A percentile compares a stretch with the other conserved stretches of the same genome.
Conservation (phyloP, 1,140 invertebrate species). For the Paracyclopina nana region DNA sequence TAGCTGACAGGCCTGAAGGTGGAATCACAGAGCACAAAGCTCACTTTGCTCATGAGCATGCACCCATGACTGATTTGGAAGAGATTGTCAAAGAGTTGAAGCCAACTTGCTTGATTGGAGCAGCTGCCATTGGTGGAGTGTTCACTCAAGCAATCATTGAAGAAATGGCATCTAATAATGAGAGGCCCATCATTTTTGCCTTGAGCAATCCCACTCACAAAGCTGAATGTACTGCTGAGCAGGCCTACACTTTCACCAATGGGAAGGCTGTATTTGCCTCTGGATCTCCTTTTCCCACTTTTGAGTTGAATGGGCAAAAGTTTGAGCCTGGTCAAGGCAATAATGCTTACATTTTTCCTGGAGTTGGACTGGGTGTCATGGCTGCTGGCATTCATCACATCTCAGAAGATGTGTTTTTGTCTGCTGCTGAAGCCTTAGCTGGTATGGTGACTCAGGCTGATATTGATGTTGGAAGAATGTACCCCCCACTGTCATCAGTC, state of each 20-base stretch:
- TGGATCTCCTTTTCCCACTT: conserved; percentile 29
- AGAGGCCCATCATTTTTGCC: conserved; percentile 82
- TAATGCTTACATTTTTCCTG: conserved; percentile 34
- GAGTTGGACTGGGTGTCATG: conserved; percentile 31
- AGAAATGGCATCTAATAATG: conserved; percentile 64
- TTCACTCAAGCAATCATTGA: conserved; percentile 66
- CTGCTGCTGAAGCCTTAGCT: conserved; percentile 26
- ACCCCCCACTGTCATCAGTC: background rate
- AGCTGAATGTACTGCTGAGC: conserved; percentile 85
- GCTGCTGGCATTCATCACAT: conserved; percentile 23
- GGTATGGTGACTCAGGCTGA: background rate
- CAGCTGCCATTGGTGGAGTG: conserved; percentile 28
- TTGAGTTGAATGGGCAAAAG: conserved; percentile 25
- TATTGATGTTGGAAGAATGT: background rate
- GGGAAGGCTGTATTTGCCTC: conserved; percentile 28
- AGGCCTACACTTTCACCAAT: conserved; percentile 22
- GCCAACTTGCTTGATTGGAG: conserved; percentile 64
- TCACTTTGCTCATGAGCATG: conserved; percentile 59
- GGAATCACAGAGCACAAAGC: conserved; percentile 50
- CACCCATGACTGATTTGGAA: conserved; percentile 48
- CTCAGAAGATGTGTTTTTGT: conserved; percentile 28
- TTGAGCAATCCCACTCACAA: conserved; percentile 73
- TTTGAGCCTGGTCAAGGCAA: conserved; percentile 33
- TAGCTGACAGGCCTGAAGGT: conserved; percentile 48
- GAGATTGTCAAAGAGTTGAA: conserved; percentile 59